Base-by-base conservation (phyloP, 2,888 invertebrate species). In the Spodoptera littoralis region DNA sequence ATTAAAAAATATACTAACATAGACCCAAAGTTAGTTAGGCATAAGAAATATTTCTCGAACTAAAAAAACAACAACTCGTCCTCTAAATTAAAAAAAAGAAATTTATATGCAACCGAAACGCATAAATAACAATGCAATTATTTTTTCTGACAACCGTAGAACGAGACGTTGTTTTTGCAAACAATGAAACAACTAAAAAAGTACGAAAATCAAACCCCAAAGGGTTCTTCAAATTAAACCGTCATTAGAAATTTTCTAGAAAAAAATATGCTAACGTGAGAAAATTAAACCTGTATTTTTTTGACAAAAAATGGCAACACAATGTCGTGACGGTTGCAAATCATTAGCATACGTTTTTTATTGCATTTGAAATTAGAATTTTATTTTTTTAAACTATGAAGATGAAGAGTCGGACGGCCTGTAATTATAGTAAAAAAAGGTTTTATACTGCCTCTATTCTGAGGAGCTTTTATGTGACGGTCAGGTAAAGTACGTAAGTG, bases 181-280 rank as follows among this genome's bases (percentile, higher is more conserved):
- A 94, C 93, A 94, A 92, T 76, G 50, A 55, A 76, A 79, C 75
- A 78, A 54, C 43, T 58, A 68, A 77, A 85, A 92, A 93, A 90
- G 86, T 76, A 82, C 73, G 73, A 83, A 87, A 92, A 92, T 92
- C 93, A 94, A 94, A 94, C 94, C 94, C 94, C 93, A 93, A 91
- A 94, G 94, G 87, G 91, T 88, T 90, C 93, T 94, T 91, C 94
- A 94, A 94, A 94, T 94, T 94, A 94, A 94, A 94, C 86, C 90
- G 84, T 92, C 93, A 91, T 94, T 94, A 93, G 87, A 93, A 90
- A 89, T 88, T 90, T 92, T 82, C 81, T 72, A 75, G 85, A 88
- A 91, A 91, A 87, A 84, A 75, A 59, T 61, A 85, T 76, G 88
- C 88, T 93, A 93, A 94, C 93, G 94, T 94, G 94, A 93, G 94